Evolutionary conservation across 2,888 invertebrate species (phyloP).

Genomic region (Nebria brevicollis): DNA sequence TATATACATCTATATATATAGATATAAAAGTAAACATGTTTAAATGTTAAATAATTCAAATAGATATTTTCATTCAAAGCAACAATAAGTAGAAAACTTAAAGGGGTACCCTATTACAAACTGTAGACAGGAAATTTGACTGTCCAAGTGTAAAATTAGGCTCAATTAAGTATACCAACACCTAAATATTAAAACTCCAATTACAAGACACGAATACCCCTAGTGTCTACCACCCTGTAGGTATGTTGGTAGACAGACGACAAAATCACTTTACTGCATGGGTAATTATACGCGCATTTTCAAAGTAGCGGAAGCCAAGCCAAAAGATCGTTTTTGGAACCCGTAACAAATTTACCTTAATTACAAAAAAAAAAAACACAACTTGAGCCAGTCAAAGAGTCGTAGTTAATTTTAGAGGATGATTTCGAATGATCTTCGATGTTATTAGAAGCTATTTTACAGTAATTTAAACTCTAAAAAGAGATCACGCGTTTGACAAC

Average conservation of each 20-base stretch:
- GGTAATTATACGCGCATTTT: background rate
- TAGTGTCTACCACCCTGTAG: background rate
- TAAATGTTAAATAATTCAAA: too few relatives aligned
- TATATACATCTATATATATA: background rate
- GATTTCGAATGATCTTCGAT: too few relatives aligned
- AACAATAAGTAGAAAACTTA: too few relatives aligned
- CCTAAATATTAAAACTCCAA: background rate
- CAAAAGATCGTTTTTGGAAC: background rate
- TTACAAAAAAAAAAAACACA: background rate
- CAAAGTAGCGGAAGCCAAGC: background rate
- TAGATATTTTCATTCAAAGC: too few relatives aligned
- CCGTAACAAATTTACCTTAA: constrained; percentile 1
- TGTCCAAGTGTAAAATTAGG: background rate
- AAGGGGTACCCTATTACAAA: too few relatives aligned
- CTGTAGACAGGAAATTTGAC: background rate
- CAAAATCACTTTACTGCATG: background rate
- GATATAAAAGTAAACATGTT: too few relatives aligned
- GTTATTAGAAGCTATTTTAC: too few relatives aligned
- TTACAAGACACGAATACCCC: background rate
- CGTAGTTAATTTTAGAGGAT: too few relatives aligned
- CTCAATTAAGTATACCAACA: background rate
- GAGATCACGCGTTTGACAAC: background rate
- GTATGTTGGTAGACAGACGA: background rate
- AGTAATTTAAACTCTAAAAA: too few relatives aligned
- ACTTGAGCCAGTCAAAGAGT: too few relatives aligned